Evolutionary conservation across 2,797 vertebrate genomes (phyloP).

Genomic region (Etheostoma perlongum): DNA sequence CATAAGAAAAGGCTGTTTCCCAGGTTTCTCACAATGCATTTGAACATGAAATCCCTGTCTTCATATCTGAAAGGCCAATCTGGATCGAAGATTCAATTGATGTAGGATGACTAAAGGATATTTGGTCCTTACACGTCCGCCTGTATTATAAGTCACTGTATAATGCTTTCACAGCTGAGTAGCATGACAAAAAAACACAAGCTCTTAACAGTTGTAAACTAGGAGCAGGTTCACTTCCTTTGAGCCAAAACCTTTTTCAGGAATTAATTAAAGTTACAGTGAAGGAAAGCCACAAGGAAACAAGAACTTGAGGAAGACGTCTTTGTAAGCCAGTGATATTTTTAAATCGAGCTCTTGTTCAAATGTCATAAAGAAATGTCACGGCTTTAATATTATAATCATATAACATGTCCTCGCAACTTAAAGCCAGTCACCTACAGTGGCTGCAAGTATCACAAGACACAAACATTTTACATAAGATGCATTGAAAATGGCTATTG

Average conservation of each 20-base stretch:
- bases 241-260: slow-evolving; percentile 16
- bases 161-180: slow-evolving; percentile 4
- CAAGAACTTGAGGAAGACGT: slow-evolving; percentile 22
- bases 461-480: slow-evolving; percentile 64
- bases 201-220: not conserved
- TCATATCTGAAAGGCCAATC: not conserved
- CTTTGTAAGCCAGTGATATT: slow-evolving; percentile 22
- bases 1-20: not conserved
- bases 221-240: not conserved
- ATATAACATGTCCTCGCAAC: slow-evolving; percentile 45
- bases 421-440: slow-evolving; percentile 50
- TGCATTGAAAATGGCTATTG: slow-evolving; percentile 73
- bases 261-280: slow-evolving; percentile 23
- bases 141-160: not conserved
- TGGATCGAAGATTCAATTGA: not conserved
- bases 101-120: not conserved
- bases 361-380: slow-evolving; percentile 21
- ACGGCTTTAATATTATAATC: slow-evolving; percentile 46
- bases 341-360: slow-evolving; percentile 29
- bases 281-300: not conserved
- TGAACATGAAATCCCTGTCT: not conserved
- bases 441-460: slow-evolving; percentile 55
- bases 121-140: not conserved
- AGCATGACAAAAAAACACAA: not conserved
- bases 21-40: not conserved